Base-by-base conservation (phyloP, 1,140 invertebrate species). In the Drosophila guanche region DNA sequence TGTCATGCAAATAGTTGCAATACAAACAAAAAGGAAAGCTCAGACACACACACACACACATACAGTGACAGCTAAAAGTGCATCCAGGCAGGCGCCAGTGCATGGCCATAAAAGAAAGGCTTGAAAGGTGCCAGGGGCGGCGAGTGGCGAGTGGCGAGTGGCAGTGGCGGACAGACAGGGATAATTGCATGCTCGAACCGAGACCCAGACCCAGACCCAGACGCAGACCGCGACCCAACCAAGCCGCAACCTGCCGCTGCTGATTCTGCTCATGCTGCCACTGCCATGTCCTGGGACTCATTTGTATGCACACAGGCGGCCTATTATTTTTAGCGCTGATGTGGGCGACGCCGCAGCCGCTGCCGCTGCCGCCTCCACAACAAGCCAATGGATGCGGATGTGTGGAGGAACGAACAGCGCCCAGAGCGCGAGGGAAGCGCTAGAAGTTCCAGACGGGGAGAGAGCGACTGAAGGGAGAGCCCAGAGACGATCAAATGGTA, bases 251-350 rank as follows among this genome's bases (percentile, higher is more conserved):
- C 61, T 42, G 4, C 7, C 27, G 2, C 29, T 46, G 71, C 41
- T 41, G 4, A 7, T 33, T 3, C 29, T 8, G 29, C 29, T 29
- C 41, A 33, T 46, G 48, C 55, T 33, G 5, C 7, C 29, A 45
- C 41, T 46, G 42, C 57, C 10, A 22, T 37, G 73, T 48, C 56
- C 33, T 33, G 81, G 81, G 77, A 85, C 81, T 86, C 81, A 85
- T 85, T 85, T 86, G 73, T 80, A 85, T 85, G 81, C 81, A 86
- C 81, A 86, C 81, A 73, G 68, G 81, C 81, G 81, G 81, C 81
- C 81, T 85, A 85, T 85, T 85, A 85, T 86, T 85, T 85, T 85
- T 84, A 85, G 80, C 61, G 76, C 63, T 78, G 70, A 75, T 70
- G 70, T 70, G 79, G 69, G 74, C 79, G 76, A 61, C 33, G 10